phyloP scores from a whole-genome alignment of 2,113 vertebrate species.

The Bettongia penicillata region DNA sequence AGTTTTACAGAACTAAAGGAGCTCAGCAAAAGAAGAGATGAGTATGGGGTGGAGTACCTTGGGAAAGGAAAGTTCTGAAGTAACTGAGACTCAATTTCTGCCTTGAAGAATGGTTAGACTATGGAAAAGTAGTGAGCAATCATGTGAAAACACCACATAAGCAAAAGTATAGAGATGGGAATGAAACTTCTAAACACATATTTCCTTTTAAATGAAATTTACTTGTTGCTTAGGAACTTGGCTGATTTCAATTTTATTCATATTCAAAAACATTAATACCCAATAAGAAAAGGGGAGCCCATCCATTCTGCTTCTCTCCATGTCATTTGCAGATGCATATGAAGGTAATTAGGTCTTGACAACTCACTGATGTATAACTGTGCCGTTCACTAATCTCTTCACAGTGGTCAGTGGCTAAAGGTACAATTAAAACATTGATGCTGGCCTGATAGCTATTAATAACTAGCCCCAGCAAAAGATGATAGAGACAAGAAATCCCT shows the following conservation, averaged over 20 bases:
- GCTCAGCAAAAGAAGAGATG: background rate
- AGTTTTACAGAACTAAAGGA: background rate
- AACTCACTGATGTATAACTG: constrained; percentile 78
- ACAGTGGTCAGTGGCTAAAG: constrained; percentile 77
- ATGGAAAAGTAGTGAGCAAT: background rate
- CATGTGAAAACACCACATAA: background rate
- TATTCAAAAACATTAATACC: constrained; percentile 12
- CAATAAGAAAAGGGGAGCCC: constrained; percentile 48
- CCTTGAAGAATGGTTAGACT: background rate
- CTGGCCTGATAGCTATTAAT: constrained; percentile 75
- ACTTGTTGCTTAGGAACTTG: constrained; percentile 33
- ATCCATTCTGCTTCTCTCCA: constrained; percentile 55
- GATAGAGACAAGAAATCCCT: constrained; percentile 63
- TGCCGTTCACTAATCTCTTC: constrained; percentile 82
- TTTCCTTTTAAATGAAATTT: constrained; percentile 10
- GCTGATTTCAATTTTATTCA: constrained; percentile 62
- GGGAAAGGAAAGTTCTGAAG: background rate
- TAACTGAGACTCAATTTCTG: background rate
- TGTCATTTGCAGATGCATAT: constrained; percentile 74
- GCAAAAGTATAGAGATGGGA: background rate
- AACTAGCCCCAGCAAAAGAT: constrained; percentile 66
- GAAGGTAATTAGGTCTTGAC: constrained; percentile 79
- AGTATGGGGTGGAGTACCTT: background rate
- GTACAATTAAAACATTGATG: constrained; percentile 79
- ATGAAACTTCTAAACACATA: too few relatives aligned